Percentiles rank a stretch among this genome's conserved stretches.
These are phyloP conservation scores for Gopherus evgoodei DNA, from an alignment of 2,113 vertebrate genomes.

Conservation along the genomic window DNA sequence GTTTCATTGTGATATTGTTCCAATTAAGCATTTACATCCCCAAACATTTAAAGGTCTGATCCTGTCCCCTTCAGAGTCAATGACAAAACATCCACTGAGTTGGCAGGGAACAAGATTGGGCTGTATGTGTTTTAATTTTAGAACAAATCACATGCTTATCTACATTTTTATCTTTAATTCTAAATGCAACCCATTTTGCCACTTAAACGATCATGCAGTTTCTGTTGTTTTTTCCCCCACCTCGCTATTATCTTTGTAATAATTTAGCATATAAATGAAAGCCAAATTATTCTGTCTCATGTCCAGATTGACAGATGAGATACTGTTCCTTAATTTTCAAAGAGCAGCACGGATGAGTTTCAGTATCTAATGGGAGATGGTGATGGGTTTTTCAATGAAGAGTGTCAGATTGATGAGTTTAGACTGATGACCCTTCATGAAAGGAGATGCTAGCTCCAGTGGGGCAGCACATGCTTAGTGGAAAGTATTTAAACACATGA, in stretches of 20 bases:
- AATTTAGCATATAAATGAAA: slow-evolving; percentile 54
- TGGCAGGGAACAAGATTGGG: background rate
- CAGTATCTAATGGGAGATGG: slow-evolving; percentile 7
- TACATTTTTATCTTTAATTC: slow-evolving; percentile 16
- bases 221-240: background rate
- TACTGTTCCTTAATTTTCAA: slow-evolving; percentile 62
- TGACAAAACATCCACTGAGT: background rate
- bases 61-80: background rate
- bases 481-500: slow-evolving; percentile 61
- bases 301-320: slow-evolving; percentile 64
- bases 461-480: slow-evolving; percentile 21
- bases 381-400: slow-evolving; percentile 43
- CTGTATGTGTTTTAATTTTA: slow-evolving; percentile 19
- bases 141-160: background rate
- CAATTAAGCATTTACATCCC: slow-evolving; percentile 12
- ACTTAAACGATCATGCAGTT: slow-evolving; percentile 9
- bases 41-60: background rate
- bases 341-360: slow-evolving; percentile 54
- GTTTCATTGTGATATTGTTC: background rate
- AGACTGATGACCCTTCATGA: slow-evolving; percentile 29
- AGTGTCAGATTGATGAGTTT: slow-evolving; percentile 56
- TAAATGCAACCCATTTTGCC: background rate
- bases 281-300: slow-evolving; percentile 71
- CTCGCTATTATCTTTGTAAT: slow-evolving; percentile 12
- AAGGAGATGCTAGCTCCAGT: slow-evolving; percentile 53